Percentiles rank a stretch among this genome's conserved stretches.
These are phyloP conservation scores for Danio choprae DNA, from an alignment of 2,797 vertebrate species.

Conservation along the genomic window DNA sequence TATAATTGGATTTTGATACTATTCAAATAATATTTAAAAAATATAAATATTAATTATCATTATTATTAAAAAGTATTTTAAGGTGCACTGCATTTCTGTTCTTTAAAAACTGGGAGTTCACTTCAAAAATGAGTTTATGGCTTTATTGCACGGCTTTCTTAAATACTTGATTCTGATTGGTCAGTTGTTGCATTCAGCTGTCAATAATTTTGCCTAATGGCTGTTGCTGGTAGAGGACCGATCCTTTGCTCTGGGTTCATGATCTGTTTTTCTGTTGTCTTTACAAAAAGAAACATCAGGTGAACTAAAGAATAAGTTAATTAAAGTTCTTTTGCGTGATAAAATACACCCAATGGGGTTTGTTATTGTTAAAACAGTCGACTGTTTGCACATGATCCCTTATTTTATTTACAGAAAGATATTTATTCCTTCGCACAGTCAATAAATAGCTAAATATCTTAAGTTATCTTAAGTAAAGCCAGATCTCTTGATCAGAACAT, in stretches of 20 bases:
- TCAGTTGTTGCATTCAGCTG: not conserved
- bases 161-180: not conserved
- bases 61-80: conserved; percentile 5
- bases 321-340: not conserved
- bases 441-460: conserved; percentile 10
- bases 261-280: conserved; percentile 11
- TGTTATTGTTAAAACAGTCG: not conserved
- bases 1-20: not conserved
- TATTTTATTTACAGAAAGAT: conserved; percentile 17
- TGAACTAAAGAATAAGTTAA: not conserved
- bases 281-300: not conserved
- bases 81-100: conserved; percentile 2
- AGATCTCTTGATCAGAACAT: conserved; percentile 10
- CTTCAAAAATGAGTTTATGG: not conserved
- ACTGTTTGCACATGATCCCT: not conserved
- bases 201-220: not conserved
- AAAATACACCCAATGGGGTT: not conserved
- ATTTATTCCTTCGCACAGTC: conserved; percentile 14
- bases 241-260: not conserved
- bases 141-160: not conserved
- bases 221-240: not conserved
- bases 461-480: conserved; percentile 9
- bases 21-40: conserved; percentile 15
- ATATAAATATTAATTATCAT: not conserved
- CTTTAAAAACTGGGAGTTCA: not conserved